A percentile compares a stretch with the other conserved stretches of the same genome.
Evolutionary conservation across 2,888 invertebrate genomes (phyloP).

Genomic region (Trichogramma evanescens): DNA sequence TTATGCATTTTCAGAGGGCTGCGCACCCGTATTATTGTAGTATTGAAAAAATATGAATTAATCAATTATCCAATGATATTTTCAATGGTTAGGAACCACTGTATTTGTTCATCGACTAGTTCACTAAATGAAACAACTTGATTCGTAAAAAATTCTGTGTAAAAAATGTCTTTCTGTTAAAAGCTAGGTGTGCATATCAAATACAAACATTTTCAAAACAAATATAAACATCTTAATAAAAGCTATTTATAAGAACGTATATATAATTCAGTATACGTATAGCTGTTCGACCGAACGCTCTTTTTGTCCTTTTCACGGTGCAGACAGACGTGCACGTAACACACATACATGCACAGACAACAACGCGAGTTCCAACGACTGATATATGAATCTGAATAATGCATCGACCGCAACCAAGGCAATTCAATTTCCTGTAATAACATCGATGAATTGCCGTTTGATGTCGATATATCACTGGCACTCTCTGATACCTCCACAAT

Average conservation of each 20-base stretch:
- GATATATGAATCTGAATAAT: slow-evolving; percentile 12
- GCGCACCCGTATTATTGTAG: too few species aligned
- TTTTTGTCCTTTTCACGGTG: background rate
- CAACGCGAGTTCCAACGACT: background rate
- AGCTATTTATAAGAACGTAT: background rate
- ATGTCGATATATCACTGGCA: slow-evolving; percentile 11
- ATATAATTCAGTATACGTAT: background rate
- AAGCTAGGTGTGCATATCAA: background rate
- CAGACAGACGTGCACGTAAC: background rate
- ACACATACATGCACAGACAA: background rate
- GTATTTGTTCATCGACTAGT: too few species aligned
- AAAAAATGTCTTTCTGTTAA: too few species aligned
- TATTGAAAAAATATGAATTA: too few species aligned
- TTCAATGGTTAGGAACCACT: too few species aligned
- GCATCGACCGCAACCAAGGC: background rate
- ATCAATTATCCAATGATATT: too few species aligned
- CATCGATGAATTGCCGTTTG: slow-evolving; percentile 20
- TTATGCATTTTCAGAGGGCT: too few species aligned
- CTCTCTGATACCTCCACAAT: background rate
- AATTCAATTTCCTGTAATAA: slow-evolving; percentile 22
- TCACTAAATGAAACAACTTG: too few species aligned
- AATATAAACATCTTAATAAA: slow-evolving; percentile 2
- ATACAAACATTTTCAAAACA: slow-evolving; percentile 1
- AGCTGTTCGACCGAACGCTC: background rate
- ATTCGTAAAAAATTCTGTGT: too few species aligned